These are phyloP conservation scores for Oriolus oriolus DNA, from an alignment of 2,113 vertebrate genomes.

Conservation along the genomic window DNA sequence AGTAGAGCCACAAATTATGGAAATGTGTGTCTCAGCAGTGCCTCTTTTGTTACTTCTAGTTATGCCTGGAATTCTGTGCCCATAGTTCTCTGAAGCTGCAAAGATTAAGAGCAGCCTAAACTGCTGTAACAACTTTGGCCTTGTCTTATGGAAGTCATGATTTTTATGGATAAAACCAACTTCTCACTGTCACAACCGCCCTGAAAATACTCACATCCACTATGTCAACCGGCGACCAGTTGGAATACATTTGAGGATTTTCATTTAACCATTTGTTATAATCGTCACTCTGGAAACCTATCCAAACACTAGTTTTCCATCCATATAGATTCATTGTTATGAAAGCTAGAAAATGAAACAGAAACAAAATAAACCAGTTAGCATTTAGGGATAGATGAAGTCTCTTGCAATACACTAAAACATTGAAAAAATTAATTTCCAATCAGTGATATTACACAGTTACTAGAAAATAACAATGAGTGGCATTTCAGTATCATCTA, in stretches of 20 bases:
- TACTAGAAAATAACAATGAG: background rate
- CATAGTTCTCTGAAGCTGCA: background rate
- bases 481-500: background rate
- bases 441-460: background rate
- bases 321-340: slow-evolving; percentile 91
- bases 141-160: background rate
- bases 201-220: slow-evolving; percentile 62
- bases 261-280: slow-evolving; percentile 80
- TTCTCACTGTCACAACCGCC: background rate
- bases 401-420: slow-evolving; percentile 11
- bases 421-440: background rate
- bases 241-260: slow-evolving; percentile 77
- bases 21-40: background rate
- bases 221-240: slow-evolving; percentile 85
- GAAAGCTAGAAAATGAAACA: slow-evolving; percentile 79
- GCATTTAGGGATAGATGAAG: background rate
- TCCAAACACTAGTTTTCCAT: slow-evolving; percentile 83
- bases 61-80: background rate
- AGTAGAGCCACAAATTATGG: background rate
- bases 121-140: background rate
- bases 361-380: background rate
- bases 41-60: background rate
- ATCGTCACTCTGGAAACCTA: slow-evolving; percentile 78
- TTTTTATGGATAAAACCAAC: background rate
- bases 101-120: background rate